Conservation (phyloP, 1,140 invertebrate genomes). For the Drepana arcuata region DNA sequence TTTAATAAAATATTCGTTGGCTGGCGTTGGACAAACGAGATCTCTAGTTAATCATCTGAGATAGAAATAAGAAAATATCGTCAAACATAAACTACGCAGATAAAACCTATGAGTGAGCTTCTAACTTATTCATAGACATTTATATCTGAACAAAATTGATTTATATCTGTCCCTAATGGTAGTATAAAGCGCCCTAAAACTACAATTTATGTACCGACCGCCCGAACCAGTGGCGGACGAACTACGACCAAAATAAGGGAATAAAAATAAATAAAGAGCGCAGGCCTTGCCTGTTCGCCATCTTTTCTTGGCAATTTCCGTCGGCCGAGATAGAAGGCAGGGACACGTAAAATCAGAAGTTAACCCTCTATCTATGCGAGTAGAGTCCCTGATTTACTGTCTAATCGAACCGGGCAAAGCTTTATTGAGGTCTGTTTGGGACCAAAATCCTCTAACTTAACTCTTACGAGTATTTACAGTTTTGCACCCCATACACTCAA, state of each 20-base stretch:
- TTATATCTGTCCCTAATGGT: constrained; percentile 8
- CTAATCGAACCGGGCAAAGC: constrained; percentile 29
- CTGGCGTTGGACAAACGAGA: too few relatives aligned
- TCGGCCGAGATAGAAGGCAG: constrained; percentile 41
- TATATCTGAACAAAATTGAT: constrained; percentile 8
- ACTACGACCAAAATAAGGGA: constrained; percentile 16
- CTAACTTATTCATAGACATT: too few relatives aligned
- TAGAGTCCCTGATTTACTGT: constrained; percentile 34
- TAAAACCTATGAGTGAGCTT: too few relatives aligned
- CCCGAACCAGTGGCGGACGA: constrained; percentile 10
- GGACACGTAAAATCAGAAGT: constrained; percentile 59
- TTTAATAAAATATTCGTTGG: too few relatives aligned
- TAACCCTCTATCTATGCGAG: constrained; percentile 40
- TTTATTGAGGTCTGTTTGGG: constrained; percentile 20
- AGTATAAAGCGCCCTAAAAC: constrained; percentile 10
- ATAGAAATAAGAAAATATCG: too few relatives aligned
- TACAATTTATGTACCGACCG: constrained; percentile 18
- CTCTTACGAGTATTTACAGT: too few relatives aligned
- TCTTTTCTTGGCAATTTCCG: constrained; percentile 57
- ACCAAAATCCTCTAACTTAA: constrained; percentile 10
- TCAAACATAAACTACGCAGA: too few relatives aligned
- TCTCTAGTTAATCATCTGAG: too few relatives aligned
- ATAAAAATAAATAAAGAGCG: constrained; percentile 58
- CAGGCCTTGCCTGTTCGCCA: constrained; percentile 30
- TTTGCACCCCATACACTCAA: too few relatives aligned